Conservation (phyloP, 1,140 invertebrate species). For the Coelopa frigida region DNA sequence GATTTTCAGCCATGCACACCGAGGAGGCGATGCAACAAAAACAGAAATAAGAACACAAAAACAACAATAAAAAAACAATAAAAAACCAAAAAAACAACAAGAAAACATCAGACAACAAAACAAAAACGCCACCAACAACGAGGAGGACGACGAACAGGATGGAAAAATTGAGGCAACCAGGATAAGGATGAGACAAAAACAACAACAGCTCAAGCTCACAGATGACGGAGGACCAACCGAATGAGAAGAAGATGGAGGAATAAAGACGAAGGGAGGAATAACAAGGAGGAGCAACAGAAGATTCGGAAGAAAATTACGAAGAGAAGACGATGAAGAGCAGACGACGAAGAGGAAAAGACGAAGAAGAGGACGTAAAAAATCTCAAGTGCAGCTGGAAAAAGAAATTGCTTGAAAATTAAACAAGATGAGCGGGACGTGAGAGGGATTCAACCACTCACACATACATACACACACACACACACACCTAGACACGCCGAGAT, state of each 20-base stretch:
- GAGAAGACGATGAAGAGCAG: too few relatives aligned
- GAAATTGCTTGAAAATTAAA: conserved; percentile 7
- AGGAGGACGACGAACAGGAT: background rate
- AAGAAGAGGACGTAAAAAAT: background rate
- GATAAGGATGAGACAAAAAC: too few relatives aligned
- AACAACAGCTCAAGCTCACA: too few relatives aligned
- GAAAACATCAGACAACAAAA: too few relatives aligned
- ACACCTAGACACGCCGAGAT: too few relatives aligned
- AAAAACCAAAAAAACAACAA: too few relatives aligned
- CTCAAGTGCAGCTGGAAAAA: background rate
- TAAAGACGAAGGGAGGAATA: background rate
- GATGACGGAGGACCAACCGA: background rate
- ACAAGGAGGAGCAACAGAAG: background rate
- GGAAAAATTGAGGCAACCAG: too few relatives aligned
- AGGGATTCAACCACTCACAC: conserved; percentile 1
- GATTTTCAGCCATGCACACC: background rate
- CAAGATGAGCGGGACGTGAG: too few relatives aligned
- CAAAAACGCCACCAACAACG: background rate
- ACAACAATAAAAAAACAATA: too few relatives aligned
- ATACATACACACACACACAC: background rate
- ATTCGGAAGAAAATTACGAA: background rate
- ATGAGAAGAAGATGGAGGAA: background rate
- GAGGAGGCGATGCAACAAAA: too few relatives aligned
- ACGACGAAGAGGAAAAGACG: too few relatives aligned
- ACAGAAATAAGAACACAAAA: too few relatives aligned